Base-by-base conservation (phyloP, 2,888 invertebrate genomes). In the Drosophila anomelani region DNA sequence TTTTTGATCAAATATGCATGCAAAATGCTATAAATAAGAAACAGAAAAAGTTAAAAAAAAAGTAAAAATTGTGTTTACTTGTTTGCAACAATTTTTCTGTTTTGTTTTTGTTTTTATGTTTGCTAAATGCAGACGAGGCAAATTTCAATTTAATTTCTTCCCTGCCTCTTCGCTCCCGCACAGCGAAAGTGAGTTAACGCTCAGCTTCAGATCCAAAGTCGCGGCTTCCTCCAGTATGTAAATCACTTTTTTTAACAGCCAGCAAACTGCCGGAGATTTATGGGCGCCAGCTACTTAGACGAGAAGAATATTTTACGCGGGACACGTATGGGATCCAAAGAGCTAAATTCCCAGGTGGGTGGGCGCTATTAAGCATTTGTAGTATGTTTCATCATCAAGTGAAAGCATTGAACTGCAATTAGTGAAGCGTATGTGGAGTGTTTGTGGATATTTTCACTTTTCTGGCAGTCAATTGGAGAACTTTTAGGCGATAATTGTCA, bases 1-100 rank as follows among this genome's bases (percentile, higher is more conserved):
- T 78, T 75, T 83, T 79, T 81, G 67, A 81, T 83, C 61, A 75
- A 86, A 83, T 83, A 86, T 81, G 78, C 72, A 80, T 74, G 78
- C 75, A 81, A 82, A 72, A 76, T 58, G 76, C 57, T 62, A 75
- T 67, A 78, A 72, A 82, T 41, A 57, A 68, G 29, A 46, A 57
- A 38, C 44, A 41, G 29, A 36, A 60, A 49, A 23, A 20, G 20
- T 20, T 20, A 20, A 20, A 20, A 20, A 20, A 36, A 60, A 55
- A 23, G 53, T 34, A 36, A 66, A 46, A 47, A 55, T 7, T 41
- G 56, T 53, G 43, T 71, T 71, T 44, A 53, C 39, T 59, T 59
- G 59, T 23, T 70, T 70, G 59, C 46, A 10, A 44, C 46, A 10
- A 44, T 44, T 20, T 53, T 60, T 66, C 66, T 68, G 26, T 29